Percentiles rank a stretch among this genome's conserved stretches.
Evolutionary conservation across 1,140 invertebrate species (phyloP).

Genomic region (Pseudomyrmex pallidus): DNA sequence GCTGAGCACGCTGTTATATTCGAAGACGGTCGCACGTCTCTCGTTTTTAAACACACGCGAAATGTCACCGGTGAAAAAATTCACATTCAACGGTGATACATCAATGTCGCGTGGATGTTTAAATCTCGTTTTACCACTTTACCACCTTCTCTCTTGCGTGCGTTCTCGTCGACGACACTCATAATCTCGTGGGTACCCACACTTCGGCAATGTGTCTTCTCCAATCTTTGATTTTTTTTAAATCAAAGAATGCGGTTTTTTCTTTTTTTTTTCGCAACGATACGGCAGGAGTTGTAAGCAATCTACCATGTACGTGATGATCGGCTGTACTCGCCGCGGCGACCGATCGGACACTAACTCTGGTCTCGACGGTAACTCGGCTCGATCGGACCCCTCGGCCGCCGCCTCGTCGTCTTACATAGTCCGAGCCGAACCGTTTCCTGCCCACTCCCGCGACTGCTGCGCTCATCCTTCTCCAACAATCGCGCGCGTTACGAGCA

Average conservation of each 20-base stretch:
- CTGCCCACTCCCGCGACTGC: conserved; percentile 69
- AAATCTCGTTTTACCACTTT: conserved; percentile 31
- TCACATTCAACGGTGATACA: not conserved
- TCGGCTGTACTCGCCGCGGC: conserved; percentile 50
- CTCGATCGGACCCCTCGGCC: conserved; percentile 69
- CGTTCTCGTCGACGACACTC: not conserved
- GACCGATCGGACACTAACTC: conserved; percentile 74
- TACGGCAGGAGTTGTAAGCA: too few relatives aligned
- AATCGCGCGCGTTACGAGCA: not conserved
- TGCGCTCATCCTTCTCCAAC: conserved; percentile 56
- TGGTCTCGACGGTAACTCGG: conserved; percentile 67
- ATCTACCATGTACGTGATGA: too few relatives aligned
- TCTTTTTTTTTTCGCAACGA: too few relatives aligned
- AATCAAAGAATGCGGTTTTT: too few relatives aligned
- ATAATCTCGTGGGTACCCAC: conserved; percentile 2
- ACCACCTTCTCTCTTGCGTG: conserved; percentile 6
- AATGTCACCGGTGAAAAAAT: not conserved
- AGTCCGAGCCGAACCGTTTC: conserved; percentile 64
- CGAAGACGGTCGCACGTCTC: not conserved
- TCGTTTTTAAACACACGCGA: not conserved
- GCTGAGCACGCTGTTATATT: not conserved
- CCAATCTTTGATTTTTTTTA: too few relatives aligned
- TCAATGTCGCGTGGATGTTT: not conserved
- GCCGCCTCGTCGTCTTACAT: conserved; percentile 74
- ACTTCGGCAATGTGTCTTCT: too few relatives aligned